Evolutionary conservation across 1,140 invertebrate genomes (phyloP).

Genomic region (Dolichoris vasculosae): DNA sequence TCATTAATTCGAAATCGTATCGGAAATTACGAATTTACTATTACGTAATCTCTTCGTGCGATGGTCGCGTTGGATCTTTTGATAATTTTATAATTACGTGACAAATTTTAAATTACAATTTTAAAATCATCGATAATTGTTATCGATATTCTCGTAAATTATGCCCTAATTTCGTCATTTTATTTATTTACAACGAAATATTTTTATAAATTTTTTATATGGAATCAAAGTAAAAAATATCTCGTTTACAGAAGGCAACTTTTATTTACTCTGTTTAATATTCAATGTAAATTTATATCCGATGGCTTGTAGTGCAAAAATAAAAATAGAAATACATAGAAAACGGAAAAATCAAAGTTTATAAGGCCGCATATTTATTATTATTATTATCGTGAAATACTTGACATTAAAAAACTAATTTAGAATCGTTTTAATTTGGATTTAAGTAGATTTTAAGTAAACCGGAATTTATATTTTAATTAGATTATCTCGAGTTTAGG

Average conservation of each 20-base stretch:
- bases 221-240: too few relatives aligned
- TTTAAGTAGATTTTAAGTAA: background rate
- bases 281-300: background rate
- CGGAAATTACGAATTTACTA: background rate
- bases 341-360: background rate
- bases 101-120: too few relatives aligned
- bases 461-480: background rate
- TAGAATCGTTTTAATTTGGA: background rate
- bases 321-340: background rate
- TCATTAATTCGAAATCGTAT: background rate
- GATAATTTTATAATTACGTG: too few relatives aligned
- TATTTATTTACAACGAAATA: too few relatives aligned
- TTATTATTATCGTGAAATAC: background rate
- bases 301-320: background rate
- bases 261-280: background rate
- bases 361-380: background rate
- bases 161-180: too few relatives aligned
- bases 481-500: too few relatives aligned
- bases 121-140: too few relatives aligned
- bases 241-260: too few relatives aligned
- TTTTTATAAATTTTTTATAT: too few relatives aligned
- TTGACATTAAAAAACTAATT: background rate
- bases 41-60: background rate
- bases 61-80: too few relatives aligned
- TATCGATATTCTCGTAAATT: too few relatives aligned